These are phyloP conservation scores for Callospermophilus lateralis DNA, from an alignment of 2,113 vertebrate species.

Conservation along the genomic window DNA sequence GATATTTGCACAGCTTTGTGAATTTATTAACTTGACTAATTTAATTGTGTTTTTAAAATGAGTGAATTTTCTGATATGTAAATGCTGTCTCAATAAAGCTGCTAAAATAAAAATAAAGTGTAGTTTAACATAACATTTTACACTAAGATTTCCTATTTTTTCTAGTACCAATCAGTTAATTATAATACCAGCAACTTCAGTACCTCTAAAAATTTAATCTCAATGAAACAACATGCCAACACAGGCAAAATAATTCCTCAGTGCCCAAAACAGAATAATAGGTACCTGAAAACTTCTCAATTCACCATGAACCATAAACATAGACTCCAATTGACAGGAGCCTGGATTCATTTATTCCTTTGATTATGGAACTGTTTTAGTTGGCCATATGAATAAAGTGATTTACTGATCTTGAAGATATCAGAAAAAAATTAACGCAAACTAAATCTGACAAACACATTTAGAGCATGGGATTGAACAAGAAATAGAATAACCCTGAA, in stretches of 20 bases:
- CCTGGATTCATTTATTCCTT: background rate
- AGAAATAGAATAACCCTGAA: background rate
- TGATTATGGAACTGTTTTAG: background rate
- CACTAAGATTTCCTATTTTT: background rate
- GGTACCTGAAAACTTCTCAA: background rate
- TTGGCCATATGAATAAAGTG: background rate
- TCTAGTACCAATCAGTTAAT: background rate
- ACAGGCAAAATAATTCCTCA: background rate
- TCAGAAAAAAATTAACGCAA: background rate
- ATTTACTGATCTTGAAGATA: background rate
- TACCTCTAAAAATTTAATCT: slow-evolving; percentile 26
- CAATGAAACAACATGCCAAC: background rate
- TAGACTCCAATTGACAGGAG: background rate
- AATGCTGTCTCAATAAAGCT: background rate
- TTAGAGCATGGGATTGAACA: background rate
- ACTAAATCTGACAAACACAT: background rate
- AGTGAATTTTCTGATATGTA: background rate
- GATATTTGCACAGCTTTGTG: background rate
- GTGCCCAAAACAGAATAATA: slow-evolving; percentile 31
- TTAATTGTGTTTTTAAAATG: background rate
- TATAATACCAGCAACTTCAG: background rate
- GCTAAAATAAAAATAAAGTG: background rate
- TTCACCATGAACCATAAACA: background rate
- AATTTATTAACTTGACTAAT: background rate
- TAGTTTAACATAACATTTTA: background rate